A percentile compares a stretch with the other conserved stretches of the same genome.
These are phyloP conservation scores for Anoplophora glabripennis DNA, from an alignment of 1,140 invertebrate genomes.

Conservation along the genomic window DNA sequence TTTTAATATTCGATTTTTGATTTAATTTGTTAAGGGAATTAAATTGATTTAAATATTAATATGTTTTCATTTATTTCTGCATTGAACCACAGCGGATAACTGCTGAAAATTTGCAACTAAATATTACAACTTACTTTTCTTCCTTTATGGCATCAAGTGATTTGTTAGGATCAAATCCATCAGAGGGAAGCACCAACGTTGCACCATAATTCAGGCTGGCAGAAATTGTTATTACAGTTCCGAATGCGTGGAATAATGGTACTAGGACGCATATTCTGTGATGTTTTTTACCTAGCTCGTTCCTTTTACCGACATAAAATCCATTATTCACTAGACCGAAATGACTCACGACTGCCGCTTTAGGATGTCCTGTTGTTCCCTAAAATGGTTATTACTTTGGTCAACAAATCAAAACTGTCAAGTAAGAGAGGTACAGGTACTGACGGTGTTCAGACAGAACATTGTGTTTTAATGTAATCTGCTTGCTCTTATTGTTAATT, in stretches of 20 bases:
- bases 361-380: conserved; percentile 84
- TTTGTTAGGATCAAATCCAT: conserved; percentile 65
- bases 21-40: no score
- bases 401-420: no score
- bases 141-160: conserved; percentile 64
- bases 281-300: conserved; percentile 55
- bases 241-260: conserved; percentile 92
- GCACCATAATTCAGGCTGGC: conserved; percentile 61
- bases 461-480: no score
- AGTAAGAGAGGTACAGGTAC: no score
- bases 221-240: conserved; percentile 69
- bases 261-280: conserved; percentile 73
- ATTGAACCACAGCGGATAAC: no score
- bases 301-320: conserved; percentile 61
- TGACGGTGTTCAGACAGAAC: no score
- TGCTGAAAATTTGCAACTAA: no score
- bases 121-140: conserved; percentile 62
- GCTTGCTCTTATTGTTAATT: no score
- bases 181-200: conserved; percentile 68
- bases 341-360: conserved; percentile 83
- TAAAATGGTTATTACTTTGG: conserved; percentile 41
- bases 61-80: no score
- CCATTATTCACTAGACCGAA: conserved; percentile 84
- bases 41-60: no score
- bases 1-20: no score